Evolutionary conservation across 2,113 vertebrate species (phyloP), one percentile per base, ranked within the genome.

Genomic region (Neogobius melanostomus): DNA sequence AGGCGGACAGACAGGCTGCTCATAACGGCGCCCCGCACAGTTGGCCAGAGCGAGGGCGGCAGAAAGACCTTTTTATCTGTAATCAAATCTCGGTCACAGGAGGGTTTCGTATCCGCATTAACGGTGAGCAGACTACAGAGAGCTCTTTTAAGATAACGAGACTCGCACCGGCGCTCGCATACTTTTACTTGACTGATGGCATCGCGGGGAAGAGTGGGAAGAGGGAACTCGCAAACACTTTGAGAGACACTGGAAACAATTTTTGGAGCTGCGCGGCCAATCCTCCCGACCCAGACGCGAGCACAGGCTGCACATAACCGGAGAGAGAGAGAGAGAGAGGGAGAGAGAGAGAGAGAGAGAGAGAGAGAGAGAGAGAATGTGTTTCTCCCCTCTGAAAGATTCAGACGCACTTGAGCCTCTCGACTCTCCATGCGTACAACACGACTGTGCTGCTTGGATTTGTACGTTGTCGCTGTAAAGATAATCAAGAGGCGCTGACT

Each of bases 331-430:
- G 11, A 28, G 64, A 21, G 21, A 21, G 21, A 21, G 21, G 12
- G 3, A 36, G 28, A 36, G 28, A 36, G 28, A 36, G 28, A 36
- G 28, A 36, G 28, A 36, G 28, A 36, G 28, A 36, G 28, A 50
- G 46, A 50, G 64, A 28, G 16, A 50, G 53, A 43, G 36, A 11
- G 56, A 36, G 21, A 59, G 56, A 54, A 52, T 16, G 69, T 59
- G 77, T 70, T 59, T 82, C 46, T 75, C 73, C 65, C 70, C 65
- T 71, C 64, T 69, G 60, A 83, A 69, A 79, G 74, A 79, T 49
- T 77, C 67, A 79, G 75, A 82, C 49, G 67, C 82, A 80, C 79
- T 85, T 84, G 74, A 85, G 71, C 50, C 72, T 76, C 82, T 66
- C 77, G 70, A 54, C 68, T 72, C 80, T 68, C 47, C 68, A 71